Conservation (phyloP, 2,797 vertebrate genomes). For the Anomalospiza imberbis region DNA sequence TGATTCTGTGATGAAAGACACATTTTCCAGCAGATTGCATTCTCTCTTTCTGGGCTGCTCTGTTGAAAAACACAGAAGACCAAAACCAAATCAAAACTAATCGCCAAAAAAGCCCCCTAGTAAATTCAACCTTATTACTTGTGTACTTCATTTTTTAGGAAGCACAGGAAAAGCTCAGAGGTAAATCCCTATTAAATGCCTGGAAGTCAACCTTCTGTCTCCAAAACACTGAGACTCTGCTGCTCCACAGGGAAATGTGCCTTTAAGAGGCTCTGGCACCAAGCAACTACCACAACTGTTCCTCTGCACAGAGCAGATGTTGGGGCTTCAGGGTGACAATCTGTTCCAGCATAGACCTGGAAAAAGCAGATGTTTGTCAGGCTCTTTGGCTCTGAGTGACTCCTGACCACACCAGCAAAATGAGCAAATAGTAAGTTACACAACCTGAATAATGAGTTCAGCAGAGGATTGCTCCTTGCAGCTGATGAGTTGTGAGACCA, state of each 20-base stretch:
- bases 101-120: rapidly evolving
- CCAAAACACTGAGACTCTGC: not conserved
- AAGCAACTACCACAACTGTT: not conserved
- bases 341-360: not conserved
- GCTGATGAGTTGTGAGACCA: rapidly evolving
- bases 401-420: not conserved
- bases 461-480: not conserved
- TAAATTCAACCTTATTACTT: not conserved
- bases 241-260: not conserved
- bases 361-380: slow-evolving; percentile 37
- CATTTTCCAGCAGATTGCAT: not conserved
- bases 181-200: not conserved
- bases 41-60: not conserved
- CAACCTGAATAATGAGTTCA: not conserved
- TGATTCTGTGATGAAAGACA: not conserved
- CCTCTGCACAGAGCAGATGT: not conserved
- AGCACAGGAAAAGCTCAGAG: not conserved
- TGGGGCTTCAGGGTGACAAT: not conserved
- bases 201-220: not conserved
- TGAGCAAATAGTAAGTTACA: not conserved
- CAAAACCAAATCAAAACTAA: rapidly evolving
- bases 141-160: not conserved
- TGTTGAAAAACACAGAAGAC: not conserved
- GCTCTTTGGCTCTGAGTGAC: not conserved
- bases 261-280: slow-evolving; percentile 30